A percentile compares a stretch with the other conserved stretches of the same genome.
These are phyloP conservation scores for Eulimnadia texana DNA, from an alignment of 1,140 invertebrate genomes.

Conservation along the genomic window DNA sequence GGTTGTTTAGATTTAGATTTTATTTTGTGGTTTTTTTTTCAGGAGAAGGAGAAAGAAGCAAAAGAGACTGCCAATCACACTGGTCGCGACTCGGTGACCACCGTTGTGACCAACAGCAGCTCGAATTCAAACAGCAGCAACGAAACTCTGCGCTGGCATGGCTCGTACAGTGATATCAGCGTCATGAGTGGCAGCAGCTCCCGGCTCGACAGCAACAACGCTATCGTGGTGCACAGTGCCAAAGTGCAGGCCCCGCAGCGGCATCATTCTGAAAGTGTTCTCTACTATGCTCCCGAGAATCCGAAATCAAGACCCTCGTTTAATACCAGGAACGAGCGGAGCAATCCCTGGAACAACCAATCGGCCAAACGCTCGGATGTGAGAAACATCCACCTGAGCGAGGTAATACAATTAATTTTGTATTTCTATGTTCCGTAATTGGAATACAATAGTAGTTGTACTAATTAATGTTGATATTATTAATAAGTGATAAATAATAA, in stretches of 20 bases:
- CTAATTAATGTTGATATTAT: neutral
- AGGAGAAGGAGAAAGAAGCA: conserved; percentile 10
- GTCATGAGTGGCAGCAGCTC: conserved; percentile 36
- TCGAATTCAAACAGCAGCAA: conserved; percentile 46
- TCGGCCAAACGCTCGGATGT: neutral
- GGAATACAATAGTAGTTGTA: too few relatives aligned
- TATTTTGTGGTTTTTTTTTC: too few relatives aligned
- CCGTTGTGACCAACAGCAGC: conserved; percentile 32
- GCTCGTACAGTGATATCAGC: conserved; percentile 58
- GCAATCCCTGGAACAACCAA: conserved; percentile 30
- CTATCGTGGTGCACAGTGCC: conserved; percentile 61
- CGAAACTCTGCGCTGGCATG: conserved; percentile 68
- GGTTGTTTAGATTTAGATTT: neutral
- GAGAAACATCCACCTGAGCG: neutral
- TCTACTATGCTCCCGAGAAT: conserved; percentile 36
- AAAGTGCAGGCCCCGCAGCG: conserved; percentile 62
- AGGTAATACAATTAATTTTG: neutral
- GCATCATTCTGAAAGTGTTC: conserved; percentile 61
- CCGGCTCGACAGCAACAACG: conserved; percentile 29
- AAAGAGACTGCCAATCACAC: conserved; percentile 18
- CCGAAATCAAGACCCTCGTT: conserved; percentile 23
- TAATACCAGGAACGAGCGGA: conserved; percentile 21
- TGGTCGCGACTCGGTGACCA: conserved; percentile 50
- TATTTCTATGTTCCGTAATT: too few relatives aligned
- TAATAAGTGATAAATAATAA: too few relatives aligned